phyloP scores from a whole-genome alignment of 2,888 invertebrate genomes.

The Schizaphis graminum region DNA sequence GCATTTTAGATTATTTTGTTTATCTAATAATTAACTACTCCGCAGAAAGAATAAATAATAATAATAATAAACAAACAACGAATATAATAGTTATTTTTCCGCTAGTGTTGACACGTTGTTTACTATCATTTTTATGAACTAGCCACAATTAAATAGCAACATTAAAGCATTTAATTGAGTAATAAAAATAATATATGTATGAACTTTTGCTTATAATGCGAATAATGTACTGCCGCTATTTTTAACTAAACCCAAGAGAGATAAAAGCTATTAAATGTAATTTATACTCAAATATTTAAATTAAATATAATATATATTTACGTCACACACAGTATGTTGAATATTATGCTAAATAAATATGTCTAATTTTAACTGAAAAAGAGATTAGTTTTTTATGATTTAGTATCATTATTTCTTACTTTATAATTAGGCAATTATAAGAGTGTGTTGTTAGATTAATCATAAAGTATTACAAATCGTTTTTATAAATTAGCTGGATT shows the following conservation, averaged over 20 bases:
- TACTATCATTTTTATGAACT: not conserved
- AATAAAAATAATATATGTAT: slow-evolving; percentile 5
- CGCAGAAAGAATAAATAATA: not conserved
- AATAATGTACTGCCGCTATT: not conserved
- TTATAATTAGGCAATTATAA: slow-evolving; percentile 50
- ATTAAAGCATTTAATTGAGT: not conserved
- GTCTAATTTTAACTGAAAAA: slow-evolving; percentile 45
- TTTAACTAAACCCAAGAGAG: not conserved
- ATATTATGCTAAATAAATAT: slow-evolving; percentile 33
- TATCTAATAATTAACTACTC: not conserved
- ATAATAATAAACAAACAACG: not conserved
- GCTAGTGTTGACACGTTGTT: slow-evolving; percentile 1
- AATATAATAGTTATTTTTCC: not conserved
- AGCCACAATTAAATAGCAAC: not conserved
- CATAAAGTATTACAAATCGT: slow-evolving; percentile 48
- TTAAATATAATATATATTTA: not conserved
- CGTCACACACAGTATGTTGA: not conserved
- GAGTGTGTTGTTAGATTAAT: slow-evolving; percentile 17
- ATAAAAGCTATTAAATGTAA: slow-evolving; percentile 17
- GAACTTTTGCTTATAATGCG: not conserved
- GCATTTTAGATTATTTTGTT: not conserved
- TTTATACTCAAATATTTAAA: slow-evolving; percentile 16
- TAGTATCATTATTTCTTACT: not conserved
- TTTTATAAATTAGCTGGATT: slow-evolving; percentile 24
- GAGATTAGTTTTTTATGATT: slow-evolving; percentile 52